Evolutionary conservation across 2,113 vertebrate genomes (phyloP), one percentile per base, ranked within the genome.

Genomic region (Oxyruncus cristatus): DNA sequence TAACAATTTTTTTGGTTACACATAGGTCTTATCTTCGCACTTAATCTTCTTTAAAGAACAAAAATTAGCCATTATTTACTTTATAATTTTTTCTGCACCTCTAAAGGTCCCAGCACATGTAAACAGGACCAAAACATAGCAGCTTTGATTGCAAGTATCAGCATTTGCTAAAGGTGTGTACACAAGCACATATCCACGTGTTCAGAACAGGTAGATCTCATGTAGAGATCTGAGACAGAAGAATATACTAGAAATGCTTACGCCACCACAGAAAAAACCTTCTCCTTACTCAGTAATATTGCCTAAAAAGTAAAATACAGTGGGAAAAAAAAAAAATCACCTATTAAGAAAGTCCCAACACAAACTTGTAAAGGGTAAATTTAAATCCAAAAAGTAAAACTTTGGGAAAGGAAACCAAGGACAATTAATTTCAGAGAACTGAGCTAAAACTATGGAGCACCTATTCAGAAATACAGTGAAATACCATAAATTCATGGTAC

Each of bases 171-270:
- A 32, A 70, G 39, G 6, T 50, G 19, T 4, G 9, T 27, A 19
- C n/a, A 58, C 15, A 74, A 56, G 6, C 27, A 28, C 7, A 1
- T 16, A 55, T 3, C 16, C 8, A 5, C 4, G 2, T 4, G 0
- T 15, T 72, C n/a, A 53, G 19, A n/a, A 44, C 1, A 59, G 13
- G 8, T 1, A 39, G 14, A 47, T n/a, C 33, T 66, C 26, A 39
- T 0, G 2, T 2, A 87, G n/a, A 58, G 11, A 56, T 33, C 5
- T 21, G 20, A 10, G 15, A 22, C n/a, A 88, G n/a, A 76, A 72
- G 24, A 46, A 73, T 20, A 81, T 8, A 73, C 11, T 2, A 35
- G 10, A 35, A 44, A 37, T 1, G 5, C 12, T 78, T 28, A 33
- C 70, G 27, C 56, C n/a, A 35, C 4, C 2, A 1, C 11, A 63